These are phyloP conservation scores for Psephotus haematonotus DNA, from an alignment of 2,113 vertebrate species.

Conservation along the genomic window DNA sequence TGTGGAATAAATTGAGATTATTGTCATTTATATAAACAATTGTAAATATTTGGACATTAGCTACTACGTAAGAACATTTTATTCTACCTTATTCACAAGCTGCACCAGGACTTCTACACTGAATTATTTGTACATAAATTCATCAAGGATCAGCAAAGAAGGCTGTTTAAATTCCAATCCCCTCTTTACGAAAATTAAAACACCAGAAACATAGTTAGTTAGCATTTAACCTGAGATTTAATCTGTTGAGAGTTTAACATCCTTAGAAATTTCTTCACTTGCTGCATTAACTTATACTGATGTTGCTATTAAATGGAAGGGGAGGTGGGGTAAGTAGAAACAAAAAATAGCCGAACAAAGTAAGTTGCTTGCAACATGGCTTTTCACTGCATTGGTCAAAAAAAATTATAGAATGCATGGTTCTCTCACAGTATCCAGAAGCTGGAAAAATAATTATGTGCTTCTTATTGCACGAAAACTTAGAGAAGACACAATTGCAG, in stretches of 20 bases:
- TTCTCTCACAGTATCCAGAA: slow-evolving; percentile 78
- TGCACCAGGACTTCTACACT: slow-evolving; percentile 26
- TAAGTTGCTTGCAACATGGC: slow-evolving; percentile 71
- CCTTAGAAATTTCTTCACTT: slow-evolving; percentile 48
- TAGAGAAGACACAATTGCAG: slow-evolving; percentile 54
- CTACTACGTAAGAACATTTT: slow-evolving; percentile 60
- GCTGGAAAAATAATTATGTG: slow-evolving; percentile 69
- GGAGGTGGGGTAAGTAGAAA: neutral
- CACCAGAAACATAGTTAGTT: slow-evolving; percentile 55
- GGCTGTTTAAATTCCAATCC: slow-evolving; percentile 47
- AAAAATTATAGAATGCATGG: slow-evolving; percentile 59
- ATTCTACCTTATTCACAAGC: slow-evolving; percentile 52
- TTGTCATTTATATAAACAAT: slow-evolving; percentile 44
- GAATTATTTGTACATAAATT: slow-evolving; percentile 42
- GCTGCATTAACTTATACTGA: slow-evolving; percentile 36
- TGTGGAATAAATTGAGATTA: slow-evolving; percentile 53
- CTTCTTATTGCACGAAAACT: slow-evolving; percentile 78
- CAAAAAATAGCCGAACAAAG: neutral
- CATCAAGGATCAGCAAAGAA: slow-evolving; percentile 32
- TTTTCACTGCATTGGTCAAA: slow-evolving; percentile 64
- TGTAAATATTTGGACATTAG: slow-evolving; percentile 77
- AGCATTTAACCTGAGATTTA: slow-evolving; percentile 81
- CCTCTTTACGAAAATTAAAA: slow-evolving; percentile 39
- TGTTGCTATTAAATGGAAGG: slow-evolving; percentile 16
- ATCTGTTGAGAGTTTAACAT: slow-evolving; percentile 68